Percentiles rank a stretch among this genome's conserved stretches.
Conservation (phyloP, 2,797 vertebrate genomes). For the Cossypha dichroa region DNA sequence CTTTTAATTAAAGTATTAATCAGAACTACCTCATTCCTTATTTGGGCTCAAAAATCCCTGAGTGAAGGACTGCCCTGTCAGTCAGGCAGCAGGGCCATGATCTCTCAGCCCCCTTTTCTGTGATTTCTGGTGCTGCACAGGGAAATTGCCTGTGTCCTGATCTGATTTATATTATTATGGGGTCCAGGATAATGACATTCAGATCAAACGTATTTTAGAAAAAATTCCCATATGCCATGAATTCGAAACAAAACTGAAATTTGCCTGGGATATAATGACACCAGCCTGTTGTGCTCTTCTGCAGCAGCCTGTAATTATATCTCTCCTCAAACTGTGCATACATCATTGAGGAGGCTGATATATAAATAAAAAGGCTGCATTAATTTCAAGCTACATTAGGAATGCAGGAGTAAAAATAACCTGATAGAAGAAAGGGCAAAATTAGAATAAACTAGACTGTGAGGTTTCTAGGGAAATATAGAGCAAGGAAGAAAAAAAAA, state of each 20-base stretch:
- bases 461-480: background rate
- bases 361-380: constrained; percentile 39
- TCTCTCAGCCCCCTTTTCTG: background rate
- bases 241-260: constrained; percentile 39
- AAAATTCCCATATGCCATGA: background rate
- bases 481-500: background rate
- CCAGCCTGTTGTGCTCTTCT: constrained; percentile 37
- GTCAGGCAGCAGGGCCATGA: accelerated
- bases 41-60: background rate
- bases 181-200: background rate
- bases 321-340: constrained; percentile 38
- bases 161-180: constrained; percentile 19
- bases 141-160: background rate
- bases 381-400: constrained; percentile 64
- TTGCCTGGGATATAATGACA: constrained; percentile 30
- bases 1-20: background rate
- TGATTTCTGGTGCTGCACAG: background rate
- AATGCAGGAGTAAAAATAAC: constrained; percentile 37
- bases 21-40: background rate
- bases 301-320: constrained; percentile 36
- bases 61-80: background rate
- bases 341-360: constrained; percentile 1
- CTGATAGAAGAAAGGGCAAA: background rate
- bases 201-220: background rate
- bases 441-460: constrained; percentile 5